These are phyloP conservation scores for Thecophora atra DNA, from an alignment of 2,888 invertebrate genomes.

Conservation along the genomic window DNA sequence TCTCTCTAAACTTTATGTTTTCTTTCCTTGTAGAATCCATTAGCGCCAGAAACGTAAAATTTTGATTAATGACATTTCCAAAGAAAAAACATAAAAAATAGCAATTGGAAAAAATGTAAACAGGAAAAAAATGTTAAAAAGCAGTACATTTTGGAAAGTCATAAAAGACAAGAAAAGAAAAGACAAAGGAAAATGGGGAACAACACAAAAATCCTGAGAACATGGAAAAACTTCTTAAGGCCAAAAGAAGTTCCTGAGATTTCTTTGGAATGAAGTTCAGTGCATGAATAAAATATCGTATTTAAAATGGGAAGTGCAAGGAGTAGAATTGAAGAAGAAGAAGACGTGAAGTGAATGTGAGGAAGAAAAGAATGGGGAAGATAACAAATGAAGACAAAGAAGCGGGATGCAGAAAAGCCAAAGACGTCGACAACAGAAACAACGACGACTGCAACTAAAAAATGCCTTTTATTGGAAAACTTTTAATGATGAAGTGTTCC, in stretches of 20 bases:
- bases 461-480: constrained; percentile 6
- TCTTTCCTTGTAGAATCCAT: constrained; percentile 14
- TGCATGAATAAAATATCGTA: too few species aligned
- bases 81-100: not conserved
- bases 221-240: too few species aligned
- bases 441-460: not conserved
- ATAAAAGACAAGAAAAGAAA: not conserved
- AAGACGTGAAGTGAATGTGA: not conserved
- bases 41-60: constrained; percentile 17
- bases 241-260: too few species aligned
- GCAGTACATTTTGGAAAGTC: not conserved
- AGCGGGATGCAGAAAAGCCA: not conserved
- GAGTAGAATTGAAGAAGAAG: too few species aligned
- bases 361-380: not conserved
- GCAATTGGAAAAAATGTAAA: not conserved
- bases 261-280: too few species aligned
- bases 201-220: too few species aligned
- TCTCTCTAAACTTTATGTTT: not conserved
- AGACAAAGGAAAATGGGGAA: not conserved
- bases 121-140: not conserved
- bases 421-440: too few species aligned
- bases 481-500: constrained; percentile 3
- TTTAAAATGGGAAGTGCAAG: too few species aligned
- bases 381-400: not conserved
- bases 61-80: constrained; percentile 24